phyloP scores from a whole-genome alignment of 2,113 vertebrate genomes.

The Bucco capensis region DNA sequence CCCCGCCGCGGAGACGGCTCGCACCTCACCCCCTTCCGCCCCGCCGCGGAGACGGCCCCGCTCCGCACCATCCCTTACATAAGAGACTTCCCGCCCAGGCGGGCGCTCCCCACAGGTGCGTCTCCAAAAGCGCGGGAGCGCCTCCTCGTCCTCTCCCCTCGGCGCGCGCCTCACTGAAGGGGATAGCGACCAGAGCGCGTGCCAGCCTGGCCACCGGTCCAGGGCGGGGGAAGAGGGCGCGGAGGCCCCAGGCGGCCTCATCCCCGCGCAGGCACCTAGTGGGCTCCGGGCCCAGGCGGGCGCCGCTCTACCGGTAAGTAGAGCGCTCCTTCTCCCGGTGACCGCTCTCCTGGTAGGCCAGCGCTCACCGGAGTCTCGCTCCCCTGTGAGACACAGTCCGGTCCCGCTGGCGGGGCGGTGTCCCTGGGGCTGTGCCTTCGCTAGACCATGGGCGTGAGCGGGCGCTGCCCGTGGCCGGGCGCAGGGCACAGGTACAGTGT shows the following conservation, averaged over 20 bases:
- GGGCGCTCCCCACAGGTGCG: constrained; percentile 24
- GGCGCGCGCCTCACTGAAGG: not conserved
- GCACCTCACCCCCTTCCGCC: not conserved
- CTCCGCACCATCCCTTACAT: constrained; percentile 14
- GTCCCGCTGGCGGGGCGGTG: not conserved
- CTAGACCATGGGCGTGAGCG: not conserved
- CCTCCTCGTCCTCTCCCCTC: not conserved
- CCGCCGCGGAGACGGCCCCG: not conserved
- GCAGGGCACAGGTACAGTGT: not conserved
- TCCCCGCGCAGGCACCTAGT: not conserved
- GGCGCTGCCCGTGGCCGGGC: not conserved
- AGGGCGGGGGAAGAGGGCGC: not conserved
- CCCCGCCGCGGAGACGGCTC: not conserved
- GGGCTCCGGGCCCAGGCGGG: not conserved
- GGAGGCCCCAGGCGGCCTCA: not conserved
- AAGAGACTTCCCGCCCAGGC: not conserved
- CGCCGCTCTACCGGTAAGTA: not conserved
- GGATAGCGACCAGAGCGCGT: not conserved
- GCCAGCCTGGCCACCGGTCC: not conserved
- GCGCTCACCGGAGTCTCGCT: not conserved
- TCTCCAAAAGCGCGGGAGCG: not conserved
- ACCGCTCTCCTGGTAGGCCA: not conserved
- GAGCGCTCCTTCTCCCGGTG: not conserved
- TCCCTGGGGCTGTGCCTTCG: not conserved
- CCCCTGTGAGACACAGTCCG: not conserved